Evolutionary conservation across 2,797 vertebrate genomes (phyloP), one percentile per base, ranked within the genome.

Genomic region (Argentina silus): DNA sequence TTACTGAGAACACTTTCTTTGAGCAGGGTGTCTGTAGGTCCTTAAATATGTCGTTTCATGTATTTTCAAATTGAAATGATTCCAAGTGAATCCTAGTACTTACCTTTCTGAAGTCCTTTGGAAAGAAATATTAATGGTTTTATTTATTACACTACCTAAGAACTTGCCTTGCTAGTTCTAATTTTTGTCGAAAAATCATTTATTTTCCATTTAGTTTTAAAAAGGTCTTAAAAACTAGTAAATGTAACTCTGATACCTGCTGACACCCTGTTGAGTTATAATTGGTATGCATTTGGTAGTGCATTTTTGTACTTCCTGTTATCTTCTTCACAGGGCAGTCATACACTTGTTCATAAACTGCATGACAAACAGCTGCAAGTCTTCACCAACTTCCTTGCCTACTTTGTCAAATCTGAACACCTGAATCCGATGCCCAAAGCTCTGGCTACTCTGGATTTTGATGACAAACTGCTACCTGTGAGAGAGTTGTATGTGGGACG

Each of bases 281-380:
- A 43, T 45, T 60, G 3, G 1, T 60, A 57, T 56, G 51, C 43
- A 57, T 55, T 21, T 65, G 17, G 44, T 6, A 43, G 56, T 70
- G 36, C 42, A 70, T 50, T 62, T 57, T 69, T 11, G 3, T 47
- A 21, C 10, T 69, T 12, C 45, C 10, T n/a, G n/a, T n/a, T n/a
- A n/a, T n/a, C n/a, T 68, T 63, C 8, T 65, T 64, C 47, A n/a
- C 44, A 67, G 55, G 12, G 71, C 15, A 62, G 61, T 47, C 8
- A 74, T 36, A 74, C 66, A 61, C 45, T 55, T 6, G 65, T 77
- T 2, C 66, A 74, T 21, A 67, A 74, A 7, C 55, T 77, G 63
- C 68, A 76, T 73, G 70, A 75, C 57, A 69, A 74, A 43, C 72
- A 77, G 59, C 59, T 73, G 57, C 48, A 69, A 44, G 59, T 73